A percentile compares a stretch with the other conserved stretches of the same genome.
Evolutionary conservation across 1,140 invertebrate species (phyloP).

Genomic region (Bombus ignitus): DNA sequence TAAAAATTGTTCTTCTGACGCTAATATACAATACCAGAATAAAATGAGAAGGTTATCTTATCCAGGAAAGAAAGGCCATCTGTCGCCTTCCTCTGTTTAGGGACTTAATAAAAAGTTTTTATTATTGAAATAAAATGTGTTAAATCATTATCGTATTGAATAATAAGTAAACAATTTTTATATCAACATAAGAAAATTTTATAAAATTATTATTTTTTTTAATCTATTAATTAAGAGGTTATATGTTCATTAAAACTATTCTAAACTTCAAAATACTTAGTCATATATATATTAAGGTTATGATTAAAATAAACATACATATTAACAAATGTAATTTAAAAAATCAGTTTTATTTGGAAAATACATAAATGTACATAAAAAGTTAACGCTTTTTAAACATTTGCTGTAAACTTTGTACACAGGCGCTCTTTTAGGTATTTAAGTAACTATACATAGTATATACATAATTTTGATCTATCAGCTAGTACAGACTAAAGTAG

Average conservation of each 20-base stretch:
- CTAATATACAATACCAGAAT: background rate
- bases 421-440: conserved; percentile 6
- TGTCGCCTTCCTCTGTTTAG: background rate
- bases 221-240: background rate
- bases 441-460: background rate
- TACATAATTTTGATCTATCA: background rate
- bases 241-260: background rate
- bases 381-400: background rate
- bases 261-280: background rate
- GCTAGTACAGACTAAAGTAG: background rate
- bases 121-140: background rate
- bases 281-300: background rate
- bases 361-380: conserved; percentile 12
- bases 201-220: no score
- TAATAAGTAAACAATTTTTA: background rate
- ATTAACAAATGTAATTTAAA: background rate
- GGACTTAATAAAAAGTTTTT: background rate
- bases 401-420: conserved; percentile 12
- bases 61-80: background rate
- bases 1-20: background rate
- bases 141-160: background rate
- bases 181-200: background rate
- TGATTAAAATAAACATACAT: background rate
- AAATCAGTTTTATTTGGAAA: conserved; percentile 19
- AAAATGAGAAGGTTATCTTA: conserved; percentile 3